Conservation (phyloP, 92 coral and sea anemone species). For the Epizoanthus rinbou region DNA sequence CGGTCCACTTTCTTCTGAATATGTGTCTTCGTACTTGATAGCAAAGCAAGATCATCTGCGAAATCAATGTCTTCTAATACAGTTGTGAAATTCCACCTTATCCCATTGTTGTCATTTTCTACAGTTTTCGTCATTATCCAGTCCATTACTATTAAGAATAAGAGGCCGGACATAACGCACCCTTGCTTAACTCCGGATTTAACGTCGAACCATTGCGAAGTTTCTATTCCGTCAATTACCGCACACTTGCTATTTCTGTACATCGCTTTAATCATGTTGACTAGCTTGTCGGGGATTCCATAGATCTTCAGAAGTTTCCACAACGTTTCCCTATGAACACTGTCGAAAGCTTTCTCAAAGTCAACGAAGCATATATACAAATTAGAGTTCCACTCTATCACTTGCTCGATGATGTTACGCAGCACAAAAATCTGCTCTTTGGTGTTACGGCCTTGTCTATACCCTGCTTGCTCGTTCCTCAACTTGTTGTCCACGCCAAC, state of each 20-base stretch:
- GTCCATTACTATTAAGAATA: constrained; percentile 37
- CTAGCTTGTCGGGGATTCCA: constrained; percentile 12
- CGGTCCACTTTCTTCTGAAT: constrained; percentile 25
- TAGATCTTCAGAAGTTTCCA: constrained; percentile 3
- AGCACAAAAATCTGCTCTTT: constrained; percentile 12
- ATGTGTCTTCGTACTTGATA: constrained; percentile 13
- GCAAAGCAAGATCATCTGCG: constrained; percentile 32
- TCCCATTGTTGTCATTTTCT: constrained; percentile 9
- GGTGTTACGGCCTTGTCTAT: too few relatives aligned
- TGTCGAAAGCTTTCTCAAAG: too few relatives aligned
- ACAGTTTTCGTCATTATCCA: constrained; percentile 9
- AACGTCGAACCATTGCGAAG: constrained; percentile 1
- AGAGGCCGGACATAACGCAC: constrained; percentile 35
- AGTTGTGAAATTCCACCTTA: constrained; percentile 33
- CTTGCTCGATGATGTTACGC: constrained; percentile 1
- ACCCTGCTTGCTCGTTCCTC: too few relatives aligned
- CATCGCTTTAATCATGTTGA: constrained; percentile 1
- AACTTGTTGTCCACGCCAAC: too few relatives aligned
- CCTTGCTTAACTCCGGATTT: constrained; percentile 30
- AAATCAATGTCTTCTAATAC: constrained; percentile 29
- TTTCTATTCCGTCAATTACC: constrained; percentile 5
- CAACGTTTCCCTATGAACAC: neutral
- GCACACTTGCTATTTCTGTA: constrained; percentile 6
- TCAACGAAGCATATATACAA: constrained; percentile 17
- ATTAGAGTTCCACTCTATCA: neutral